phyloP scores from a whole-genome alignment of 1,140 invertebrate species.

The Tetragnatha versicolor region DNA sequence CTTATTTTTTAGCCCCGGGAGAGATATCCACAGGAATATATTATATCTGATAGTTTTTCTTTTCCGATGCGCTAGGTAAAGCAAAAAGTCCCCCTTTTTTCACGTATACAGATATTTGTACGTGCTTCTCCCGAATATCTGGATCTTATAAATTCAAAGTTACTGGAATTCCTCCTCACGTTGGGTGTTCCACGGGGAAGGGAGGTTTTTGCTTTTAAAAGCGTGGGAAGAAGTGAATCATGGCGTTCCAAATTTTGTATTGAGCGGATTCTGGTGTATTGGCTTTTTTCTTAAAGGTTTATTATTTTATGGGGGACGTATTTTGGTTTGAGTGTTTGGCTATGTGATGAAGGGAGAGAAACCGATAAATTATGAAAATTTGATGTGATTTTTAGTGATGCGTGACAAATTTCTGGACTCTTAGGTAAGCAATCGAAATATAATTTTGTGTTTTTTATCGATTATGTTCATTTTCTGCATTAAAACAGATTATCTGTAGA shows the following conservation, averaged over 20 bases:
- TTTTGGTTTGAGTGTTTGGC: not conserved
- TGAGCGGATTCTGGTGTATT: conserved; percentile 7
- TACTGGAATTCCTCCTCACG: conserved; percentile 12
- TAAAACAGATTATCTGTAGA: no score
- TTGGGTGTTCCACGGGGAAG: not conserved
- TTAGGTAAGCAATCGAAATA: not conserved
- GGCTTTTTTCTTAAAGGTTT: not conserved
- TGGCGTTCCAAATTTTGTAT: conserved; percentile 19
- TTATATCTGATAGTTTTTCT: not conserved
- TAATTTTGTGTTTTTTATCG: no score
- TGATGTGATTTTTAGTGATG: not conserved
- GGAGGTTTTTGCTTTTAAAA: conserved; percentile 3
- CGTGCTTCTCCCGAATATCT: conserved; percentile 21
- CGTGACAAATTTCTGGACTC: not conserved
- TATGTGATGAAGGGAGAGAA: not conserved
- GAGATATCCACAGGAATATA: conserved; percentile 28
- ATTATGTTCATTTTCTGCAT: no score
- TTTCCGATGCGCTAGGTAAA: not conserved
- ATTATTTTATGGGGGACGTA: conserved; percentile 6
- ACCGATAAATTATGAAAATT: not conserved
- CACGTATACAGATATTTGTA: conserved; percentile 22
- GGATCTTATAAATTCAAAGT: conserved; percentile 30
- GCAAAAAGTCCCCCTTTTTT: conserved; percentile 1
- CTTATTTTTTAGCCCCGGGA: conserved; percentile 5
- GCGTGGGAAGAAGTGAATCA: conserved; percentile 7